Conservation (phyloP, 2,113 vertebrate genomes). For the Ceyx margarethae region DNA sequence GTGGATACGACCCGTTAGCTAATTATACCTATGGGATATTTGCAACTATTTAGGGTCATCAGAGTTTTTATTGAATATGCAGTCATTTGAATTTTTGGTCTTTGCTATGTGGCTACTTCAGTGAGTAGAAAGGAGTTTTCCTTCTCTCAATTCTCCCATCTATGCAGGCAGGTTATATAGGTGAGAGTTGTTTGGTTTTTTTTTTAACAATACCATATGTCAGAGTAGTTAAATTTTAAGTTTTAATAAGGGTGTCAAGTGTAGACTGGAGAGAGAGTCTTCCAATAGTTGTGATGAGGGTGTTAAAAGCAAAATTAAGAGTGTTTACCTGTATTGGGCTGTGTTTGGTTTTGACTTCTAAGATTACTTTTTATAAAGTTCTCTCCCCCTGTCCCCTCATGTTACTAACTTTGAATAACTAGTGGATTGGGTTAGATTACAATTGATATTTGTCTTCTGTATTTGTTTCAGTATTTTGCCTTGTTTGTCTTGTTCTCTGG, state of each 20-base stretch:
- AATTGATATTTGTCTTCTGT: neutral
- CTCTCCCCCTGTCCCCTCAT: too few relatives aligned
- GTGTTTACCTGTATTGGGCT: neutral
- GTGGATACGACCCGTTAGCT: neutral
- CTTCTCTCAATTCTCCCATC: neutral
- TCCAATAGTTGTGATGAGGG: neutral
- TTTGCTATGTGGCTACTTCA: neutral
- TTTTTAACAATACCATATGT: neutral
- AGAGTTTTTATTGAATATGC: neutral
- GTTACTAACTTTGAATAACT: neutral
- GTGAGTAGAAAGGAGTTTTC: neutral
- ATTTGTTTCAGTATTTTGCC: neutral
- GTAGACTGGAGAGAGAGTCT: neutral
- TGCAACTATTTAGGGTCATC: neutral
- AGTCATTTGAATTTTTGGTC: neutral
- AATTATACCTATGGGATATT: neutral
- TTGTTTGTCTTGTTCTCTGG: neutral
- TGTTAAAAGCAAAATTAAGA: neutral
- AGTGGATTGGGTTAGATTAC: neutral
- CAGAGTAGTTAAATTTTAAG: neutral
- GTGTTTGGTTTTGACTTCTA: neutral
- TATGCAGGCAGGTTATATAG: neutral
- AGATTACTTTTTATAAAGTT: too few relatives aligned
- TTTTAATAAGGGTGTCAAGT: neutral
- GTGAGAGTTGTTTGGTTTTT: neutral